phyloP scores from a whole-genome alignment of 2,797 vertebrate genomes.

The Semotilus atromaculatus region DNA sequence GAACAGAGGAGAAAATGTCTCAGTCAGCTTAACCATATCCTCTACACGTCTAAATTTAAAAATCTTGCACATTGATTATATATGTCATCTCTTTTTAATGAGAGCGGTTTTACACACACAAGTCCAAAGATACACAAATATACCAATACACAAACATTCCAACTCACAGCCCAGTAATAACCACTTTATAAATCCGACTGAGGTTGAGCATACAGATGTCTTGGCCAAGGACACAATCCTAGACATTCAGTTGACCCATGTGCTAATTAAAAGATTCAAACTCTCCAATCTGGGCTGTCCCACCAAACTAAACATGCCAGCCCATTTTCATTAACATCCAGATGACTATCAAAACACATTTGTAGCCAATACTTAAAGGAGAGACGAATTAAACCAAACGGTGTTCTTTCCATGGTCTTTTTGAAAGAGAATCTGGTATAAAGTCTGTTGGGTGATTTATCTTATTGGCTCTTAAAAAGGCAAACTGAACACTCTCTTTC shows the following conservation, averaged over 20 bases:
- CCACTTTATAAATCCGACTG: conserved; percentile 66
- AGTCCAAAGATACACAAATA: conserved; percentile 51
- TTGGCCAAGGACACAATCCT: conserved; percentile 69
- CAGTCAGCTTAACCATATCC: conserved; percentile 67
- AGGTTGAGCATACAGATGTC: conserved; percentile 64
- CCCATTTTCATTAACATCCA: conserved; percentile 57
- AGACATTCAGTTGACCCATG: conserved; percentile 70
- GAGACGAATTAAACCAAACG: conserved; percentile 28
- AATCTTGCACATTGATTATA: conserved; percentile 66
- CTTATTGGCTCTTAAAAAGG: conserved; percentile 19
- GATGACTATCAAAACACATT: conserved; percentile 49
- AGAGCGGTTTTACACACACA: conserved; percentile 61
- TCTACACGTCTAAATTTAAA: conserved; percentile 68
- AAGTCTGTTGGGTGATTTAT: conserved; percentile 56
- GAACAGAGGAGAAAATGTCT: conserved; percentile 65
- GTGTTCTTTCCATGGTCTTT: conserved; percentile 11
- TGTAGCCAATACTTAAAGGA: conserved; percentile 28
- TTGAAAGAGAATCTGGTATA: conserved; percentile 44
- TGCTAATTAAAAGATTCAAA: conserved; percentile 68
- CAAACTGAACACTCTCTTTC: neutral
- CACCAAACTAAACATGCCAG: conserved; percentile 58
- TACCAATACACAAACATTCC: conserved; percentile 41
- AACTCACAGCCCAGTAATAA: conserved; percentile 48
- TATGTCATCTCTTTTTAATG: conserved; percentile 70
- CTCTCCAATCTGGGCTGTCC: conserved; percentile 60